Percentiles rank a stretch among this genome's conserved stretches.
phyloP scores from a whole-genome alignment of 2,113 vertebrate species.

The Gymnogyps californianus region DNA sequence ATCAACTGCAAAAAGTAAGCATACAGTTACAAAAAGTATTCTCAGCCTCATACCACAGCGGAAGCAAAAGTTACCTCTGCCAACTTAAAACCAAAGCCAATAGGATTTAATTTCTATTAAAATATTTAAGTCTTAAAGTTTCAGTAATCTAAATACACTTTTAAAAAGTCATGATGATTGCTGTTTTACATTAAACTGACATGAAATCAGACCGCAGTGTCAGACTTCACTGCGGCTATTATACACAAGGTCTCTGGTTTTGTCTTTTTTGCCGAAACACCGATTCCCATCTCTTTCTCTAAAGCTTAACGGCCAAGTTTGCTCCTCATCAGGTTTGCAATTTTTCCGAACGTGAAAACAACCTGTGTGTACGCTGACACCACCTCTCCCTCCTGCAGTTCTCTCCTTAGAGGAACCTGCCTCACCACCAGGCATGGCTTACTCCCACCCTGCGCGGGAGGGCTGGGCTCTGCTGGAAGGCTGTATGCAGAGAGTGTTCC shows the following conservation, averaged over 20 bases:
- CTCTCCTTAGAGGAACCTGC: neutral
- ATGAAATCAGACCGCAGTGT: constrained; percentile 37
- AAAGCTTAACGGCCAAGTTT: neutral
- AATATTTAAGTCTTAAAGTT: constrained; percentile 59
- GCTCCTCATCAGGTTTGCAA: neutral
- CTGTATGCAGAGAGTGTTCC: neutral
- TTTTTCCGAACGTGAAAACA: neutral
- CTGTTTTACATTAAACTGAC: constrained; percentile 34
- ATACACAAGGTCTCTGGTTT: constrained; percentile 39
- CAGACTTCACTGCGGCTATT: constrained; percentile 38
- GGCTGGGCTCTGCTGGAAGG: neutral
- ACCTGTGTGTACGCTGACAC: neutral
- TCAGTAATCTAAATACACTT: constrained; percentile 57
- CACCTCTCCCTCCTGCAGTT: neutral
- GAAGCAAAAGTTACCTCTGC: constrained; percentile 57
- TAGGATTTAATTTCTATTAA: constrained; percentile 54
- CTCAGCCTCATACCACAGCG: constrained; percentile 34
- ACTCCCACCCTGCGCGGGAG: neutral
- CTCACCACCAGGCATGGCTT: neutral
- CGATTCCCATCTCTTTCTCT: constrained; percentile 21
- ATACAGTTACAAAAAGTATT: constrained; percentile 20
- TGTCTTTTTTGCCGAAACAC: neutral
- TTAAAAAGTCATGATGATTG: constrained; percentile 30
- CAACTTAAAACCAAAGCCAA: constrained; percentile 63
- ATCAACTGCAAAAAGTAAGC: constrained; percentile 53